A percentile compares a stretch with the other conserved stretches of the same genome.
These are phyloP conservation scores for Chirona hameri DNA, from an alignment of 2,888 invertebrate genomes.

Conservation along the genomic window DNA sequence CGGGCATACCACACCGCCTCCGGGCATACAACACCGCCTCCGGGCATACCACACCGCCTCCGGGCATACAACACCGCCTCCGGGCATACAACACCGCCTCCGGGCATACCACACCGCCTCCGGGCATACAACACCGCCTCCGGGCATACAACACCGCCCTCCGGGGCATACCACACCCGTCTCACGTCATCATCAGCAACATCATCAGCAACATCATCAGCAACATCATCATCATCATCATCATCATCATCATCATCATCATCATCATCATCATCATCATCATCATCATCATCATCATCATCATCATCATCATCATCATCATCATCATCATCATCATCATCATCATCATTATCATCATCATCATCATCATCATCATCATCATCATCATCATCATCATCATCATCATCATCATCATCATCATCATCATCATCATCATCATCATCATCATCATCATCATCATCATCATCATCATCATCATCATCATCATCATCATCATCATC, in stretches of 20 bases:
- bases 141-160: no score
- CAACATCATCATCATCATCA: no score
- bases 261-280: not conserved
- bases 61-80: no score
- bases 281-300: conserved; percentile 12
- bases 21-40: no score
- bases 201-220: no score
- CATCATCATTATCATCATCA: not conserved
- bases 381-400: conserved; percentile 24
- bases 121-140: no score
- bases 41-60: no score
- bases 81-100: no score
- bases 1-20: no score
- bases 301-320: conserved; percentile 27
- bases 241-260: not conserved
- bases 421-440: not conserved
- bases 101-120: no score
- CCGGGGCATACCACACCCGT: no score
- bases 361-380: conserved; percentile 22
- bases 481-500: not conserved
- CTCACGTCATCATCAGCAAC: no score
- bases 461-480: not conserved
- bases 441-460: conserved; percentile 5
- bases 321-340: conserved; percentile 25
- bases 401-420: not conserved